A percentile compares a stretch with the other conserved stretches of the same genome.
These are phyloP conservation scores for Sycophila sp. DNA, from an alignment of 1,140 invertebrate genomes.

Conservation along the genomic window DNA sequence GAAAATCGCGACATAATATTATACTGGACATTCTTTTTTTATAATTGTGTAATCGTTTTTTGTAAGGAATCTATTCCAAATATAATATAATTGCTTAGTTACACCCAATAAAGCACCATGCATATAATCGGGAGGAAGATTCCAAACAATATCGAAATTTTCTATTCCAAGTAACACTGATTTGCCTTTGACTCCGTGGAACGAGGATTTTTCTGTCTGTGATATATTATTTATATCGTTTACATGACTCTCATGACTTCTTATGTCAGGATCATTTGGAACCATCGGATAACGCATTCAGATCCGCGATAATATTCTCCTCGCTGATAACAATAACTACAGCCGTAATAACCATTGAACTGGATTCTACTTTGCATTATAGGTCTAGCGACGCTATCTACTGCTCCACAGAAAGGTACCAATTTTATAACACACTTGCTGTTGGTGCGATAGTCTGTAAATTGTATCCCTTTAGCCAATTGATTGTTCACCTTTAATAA, in stretches of 20 bases:
- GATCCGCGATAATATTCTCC: background rate
- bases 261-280: background rate
- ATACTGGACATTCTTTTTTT: background rate
- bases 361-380: background rate
- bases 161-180: background rate
- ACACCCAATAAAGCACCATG: background rate
- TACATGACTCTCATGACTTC: background rate
- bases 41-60: background rate
- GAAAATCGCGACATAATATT: background rate
- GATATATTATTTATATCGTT: background rate
- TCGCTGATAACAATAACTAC: no score
- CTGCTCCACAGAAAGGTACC: background rate
- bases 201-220: no score
- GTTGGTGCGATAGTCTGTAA: background rate
- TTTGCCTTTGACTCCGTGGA: background rate
- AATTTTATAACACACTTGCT: background rate
- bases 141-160: conserved; percentile 3
- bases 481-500: background rate
- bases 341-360: no score
- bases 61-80: background rate
- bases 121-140: no score
- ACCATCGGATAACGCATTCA: conserved; percentile 4
- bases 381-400: background rate
- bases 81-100: background rate
- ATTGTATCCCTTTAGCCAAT: background rate